phyloP scores from a whole-genome alignment of 1,140 invertebrate species.

The Drosophila nigromelanica region DNA sequence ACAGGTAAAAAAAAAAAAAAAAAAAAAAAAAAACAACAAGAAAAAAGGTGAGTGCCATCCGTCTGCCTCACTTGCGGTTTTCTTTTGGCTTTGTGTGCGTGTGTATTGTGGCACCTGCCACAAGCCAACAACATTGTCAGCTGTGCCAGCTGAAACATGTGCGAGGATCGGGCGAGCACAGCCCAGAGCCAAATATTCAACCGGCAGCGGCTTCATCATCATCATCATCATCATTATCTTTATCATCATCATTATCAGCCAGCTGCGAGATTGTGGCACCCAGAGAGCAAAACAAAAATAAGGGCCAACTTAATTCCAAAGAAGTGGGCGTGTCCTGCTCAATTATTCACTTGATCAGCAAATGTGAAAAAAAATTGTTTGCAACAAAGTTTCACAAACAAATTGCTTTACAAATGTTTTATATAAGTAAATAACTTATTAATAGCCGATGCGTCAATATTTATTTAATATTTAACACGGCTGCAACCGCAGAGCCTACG shows the following conservation, averaged over 20 bases:
- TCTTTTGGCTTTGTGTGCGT: neutral
- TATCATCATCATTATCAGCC: slow-evolving; percentile 24
- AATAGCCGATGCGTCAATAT: too few relatives aligned
- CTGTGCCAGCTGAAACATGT: slow-evolving; percentile 55
- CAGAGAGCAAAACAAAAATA: neutral
- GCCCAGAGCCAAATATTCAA: slow-evolving; percentile 38
- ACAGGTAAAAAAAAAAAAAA: slow-evolving; percentile 35
- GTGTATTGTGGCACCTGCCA: slow-evolving; percentile 74
- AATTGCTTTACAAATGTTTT: too few relatives aligned
- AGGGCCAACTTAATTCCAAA: neutral
- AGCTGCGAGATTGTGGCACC: slow-evolving; percentile 42
- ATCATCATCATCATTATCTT: slow-evolving; percentile 1
- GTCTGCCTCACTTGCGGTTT: slow-evolving; percentile 38
- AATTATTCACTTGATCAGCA: slow-evolving; percentile 58
- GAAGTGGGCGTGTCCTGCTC: slow-evolving; percentile 53
- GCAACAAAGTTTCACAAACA: neutral
- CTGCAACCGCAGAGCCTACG: too few relatives aligned
- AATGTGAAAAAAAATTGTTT: slow-evolving; percentile 21
- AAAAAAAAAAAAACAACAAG: neutral
- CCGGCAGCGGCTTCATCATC: slow-evolving; percentile 1
- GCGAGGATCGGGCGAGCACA: slow-evolving; percentile 41
- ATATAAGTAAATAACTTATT: too few relatives aligned
- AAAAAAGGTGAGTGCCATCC: slow-evolving; percentile 32
- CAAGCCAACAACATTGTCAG: slow-evolving; percentile 60
- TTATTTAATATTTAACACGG: too few relatives aligned